These are phyloP conservation scores for Drosophila siamana DNA, from an alignment of 2,888 invertebrate genomes.

Conservation along the genomic window DNA sequence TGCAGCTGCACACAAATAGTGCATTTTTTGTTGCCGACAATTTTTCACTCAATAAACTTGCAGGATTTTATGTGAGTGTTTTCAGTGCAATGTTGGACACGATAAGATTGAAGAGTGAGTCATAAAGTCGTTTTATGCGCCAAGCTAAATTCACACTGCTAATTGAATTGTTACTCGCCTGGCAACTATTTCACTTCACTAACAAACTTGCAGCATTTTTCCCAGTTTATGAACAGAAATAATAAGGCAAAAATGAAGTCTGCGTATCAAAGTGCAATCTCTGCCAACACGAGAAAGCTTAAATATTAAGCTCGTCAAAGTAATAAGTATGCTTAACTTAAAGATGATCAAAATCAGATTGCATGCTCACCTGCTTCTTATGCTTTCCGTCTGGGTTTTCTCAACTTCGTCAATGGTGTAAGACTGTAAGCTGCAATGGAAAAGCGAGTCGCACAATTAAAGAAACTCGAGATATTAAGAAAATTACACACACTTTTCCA, in stretches of 20 bases:
- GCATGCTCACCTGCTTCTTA: conserved; percentile 22
- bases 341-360: background rate
- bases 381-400: conserved; percentile 8
- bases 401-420: conserved; percentile 19
- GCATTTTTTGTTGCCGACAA: conserved; percentile 50
- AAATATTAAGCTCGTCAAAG: background rate
- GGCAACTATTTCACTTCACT: background rate
- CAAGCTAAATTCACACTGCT: conserved; percentile 43
- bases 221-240: conserved; percentile 1
- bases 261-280: background rate
- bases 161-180: conserved; percentile 61
- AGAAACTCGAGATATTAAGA: conserved; percentile 44
- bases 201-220: conserved; percentile 5
- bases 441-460: conserved; percentile 53
- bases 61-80: conserved; percentile 46
- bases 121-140: conserved; percentile 62
- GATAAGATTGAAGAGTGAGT: conserved; percentile 39
- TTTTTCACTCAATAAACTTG: conserved; percentile 65
- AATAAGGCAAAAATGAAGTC: background rate
- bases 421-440: conserved; percentile 52
- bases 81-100: conserved; percentile 9
- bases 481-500: conserved; percentile 30
- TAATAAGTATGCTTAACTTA: background rate
- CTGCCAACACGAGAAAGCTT: background rate
- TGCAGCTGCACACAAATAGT: conserved; percentile 37